Conservation (phyloP, 2,797 vertebrate genomes). For the Poecilia gillii region DNA sequence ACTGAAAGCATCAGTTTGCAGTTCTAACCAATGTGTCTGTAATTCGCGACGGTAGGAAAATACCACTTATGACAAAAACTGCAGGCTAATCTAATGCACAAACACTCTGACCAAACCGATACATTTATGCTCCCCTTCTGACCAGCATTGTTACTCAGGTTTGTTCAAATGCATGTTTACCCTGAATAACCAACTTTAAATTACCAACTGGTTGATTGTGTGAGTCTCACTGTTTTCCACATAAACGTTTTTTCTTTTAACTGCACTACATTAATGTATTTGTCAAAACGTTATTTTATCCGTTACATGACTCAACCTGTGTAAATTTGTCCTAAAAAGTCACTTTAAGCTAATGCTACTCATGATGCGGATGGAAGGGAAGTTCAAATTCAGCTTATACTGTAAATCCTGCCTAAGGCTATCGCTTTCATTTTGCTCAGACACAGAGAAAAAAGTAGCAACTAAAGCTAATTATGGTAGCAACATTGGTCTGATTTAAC, state of each 20-base stretch:
- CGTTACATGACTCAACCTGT: neutral
- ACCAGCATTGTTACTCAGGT: no score
- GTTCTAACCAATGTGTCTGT: neutral
- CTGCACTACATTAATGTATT: neutral
- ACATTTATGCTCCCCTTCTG: neutral
- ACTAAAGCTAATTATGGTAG: no score
- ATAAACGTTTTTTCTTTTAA: neutral
- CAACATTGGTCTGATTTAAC: no score
- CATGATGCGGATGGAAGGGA: neutral
- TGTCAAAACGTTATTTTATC: neutral
- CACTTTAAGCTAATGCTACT: no score
- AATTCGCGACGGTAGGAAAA: neutral
- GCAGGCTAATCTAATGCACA: neutral
- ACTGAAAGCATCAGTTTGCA: neutral
- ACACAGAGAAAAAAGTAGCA: no score
- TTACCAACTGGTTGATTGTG: neutral
- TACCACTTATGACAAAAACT: neutral
- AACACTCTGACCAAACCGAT: neutral
- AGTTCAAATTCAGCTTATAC: neutral
- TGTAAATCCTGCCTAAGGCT: neutral
- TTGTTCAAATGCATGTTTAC: neutral
- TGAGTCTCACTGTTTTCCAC: neutral
- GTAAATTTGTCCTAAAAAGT: neutral
- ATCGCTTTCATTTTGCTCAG: neutral
- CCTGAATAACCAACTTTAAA: neutral